Base-by-base conservation (phyloP, 2,797 vertebrate species). In the Botia almorhae region DNA sequence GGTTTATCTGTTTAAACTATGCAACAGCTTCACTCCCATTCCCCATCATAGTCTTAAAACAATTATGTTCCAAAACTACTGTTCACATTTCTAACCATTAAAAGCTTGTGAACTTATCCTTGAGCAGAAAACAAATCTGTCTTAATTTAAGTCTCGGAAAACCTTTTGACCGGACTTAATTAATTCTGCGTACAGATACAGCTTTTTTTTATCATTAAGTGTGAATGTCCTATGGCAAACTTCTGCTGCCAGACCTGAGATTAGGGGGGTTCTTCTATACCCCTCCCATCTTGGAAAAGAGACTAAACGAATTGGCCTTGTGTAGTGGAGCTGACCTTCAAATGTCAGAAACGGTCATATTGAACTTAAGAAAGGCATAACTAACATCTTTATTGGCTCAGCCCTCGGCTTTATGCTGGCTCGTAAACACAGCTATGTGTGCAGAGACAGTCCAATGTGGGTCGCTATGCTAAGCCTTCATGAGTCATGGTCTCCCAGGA, bases 271-370 rank as follows among this genome's bases (percentile, higher is more conserved):
- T 60, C 58, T 4, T 39, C 63, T 60, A 70, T 69, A 69, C 33
- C 36, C 64, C 56, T 55, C 26, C 33, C 50, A 16, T 71, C n/a
- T 48, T 11, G 39, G n/a, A 76, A 67, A 0, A 0, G 61, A 67
- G 63, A 50, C 33, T 36, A 68, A 68, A 78, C 5, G 8, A 50
- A 65, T 46, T 58, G 39, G 63, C 43, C 46, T 82, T 51, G 68
- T 68, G 46, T 13, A 67, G 26, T 21, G 26, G 39, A 71, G 69
- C 69, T 71, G 76, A 78, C 75, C 75, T 82, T 78, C 81, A 82
- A 60, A 82, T 67, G 61, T 60, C 75, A 82, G 75, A 82, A 82
- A 58, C 53, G 51, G 55, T 63, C 23, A 71, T 48, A 64, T 48
- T 64, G 23, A 48, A 76, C 43, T 76, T 72, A 60, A 71, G 51